These are phyloP conservation scores for Tachystola acroxantha DNA, from an alignment of 2,888 invertebrate species.

Conservation along the genomic window DNA sequence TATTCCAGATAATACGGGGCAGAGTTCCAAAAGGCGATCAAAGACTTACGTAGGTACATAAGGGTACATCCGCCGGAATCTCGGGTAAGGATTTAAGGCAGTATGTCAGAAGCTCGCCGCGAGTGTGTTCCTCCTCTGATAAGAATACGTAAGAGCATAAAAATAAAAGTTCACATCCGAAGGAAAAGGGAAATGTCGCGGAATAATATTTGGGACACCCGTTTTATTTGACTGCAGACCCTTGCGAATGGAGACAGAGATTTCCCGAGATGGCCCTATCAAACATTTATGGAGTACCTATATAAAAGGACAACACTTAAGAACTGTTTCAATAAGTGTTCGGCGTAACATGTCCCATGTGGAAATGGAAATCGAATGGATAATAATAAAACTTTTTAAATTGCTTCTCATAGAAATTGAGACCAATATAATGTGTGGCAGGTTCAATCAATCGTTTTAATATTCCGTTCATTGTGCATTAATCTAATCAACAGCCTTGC, in stretches of 20 bases:
- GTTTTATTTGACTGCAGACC: constrained; percentile 77
- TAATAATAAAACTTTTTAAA: too few relatives aligned
- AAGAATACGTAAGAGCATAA: constrained; percentile 76
- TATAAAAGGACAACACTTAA: constrained; percentile 77
- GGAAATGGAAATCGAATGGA: background rate
- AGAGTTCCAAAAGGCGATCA: constrained; percentile 43
- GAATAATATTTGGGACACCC: constrained; percentile 76
- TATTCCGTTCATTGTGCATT: constrained; percentile 1
- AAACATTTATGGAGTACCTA: constrained; percentile 77
- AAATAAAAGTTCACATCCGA: constrained; percentile 77
- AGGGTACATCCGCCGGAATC: constrained; percentile 17
- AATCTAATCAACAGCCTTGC: constrained; percentile 26
- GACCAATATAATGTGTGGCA: background rate
- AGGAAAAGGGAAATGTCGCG: constrained; percentile 71
- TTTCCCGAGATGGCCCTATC: constrained; percentile 77
- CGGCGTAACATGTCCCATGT: constrained; percentile 40
- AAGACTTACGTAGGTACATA: constrained; percentile 31
- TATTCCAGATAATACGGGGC: constrained; percentile 9
- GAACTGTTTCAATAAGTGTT: constrained; percentile 75
- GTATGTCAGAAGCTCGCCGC: constrained; percentile 66
- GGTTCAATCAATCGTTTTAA: constrained; percentile 3
- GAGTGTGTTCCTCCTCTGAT: constrained; percentile 71
- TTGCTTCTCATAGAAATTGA: too few relatives aligned
- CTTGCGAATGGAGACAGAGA: constrained; percentile 75
- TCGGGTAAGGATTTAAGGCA: constrained; percentile 64